phyloP scores from a whole-genome alignment of 1,140 invertebrate species.

The Chironomus striatipennis region DNA sequence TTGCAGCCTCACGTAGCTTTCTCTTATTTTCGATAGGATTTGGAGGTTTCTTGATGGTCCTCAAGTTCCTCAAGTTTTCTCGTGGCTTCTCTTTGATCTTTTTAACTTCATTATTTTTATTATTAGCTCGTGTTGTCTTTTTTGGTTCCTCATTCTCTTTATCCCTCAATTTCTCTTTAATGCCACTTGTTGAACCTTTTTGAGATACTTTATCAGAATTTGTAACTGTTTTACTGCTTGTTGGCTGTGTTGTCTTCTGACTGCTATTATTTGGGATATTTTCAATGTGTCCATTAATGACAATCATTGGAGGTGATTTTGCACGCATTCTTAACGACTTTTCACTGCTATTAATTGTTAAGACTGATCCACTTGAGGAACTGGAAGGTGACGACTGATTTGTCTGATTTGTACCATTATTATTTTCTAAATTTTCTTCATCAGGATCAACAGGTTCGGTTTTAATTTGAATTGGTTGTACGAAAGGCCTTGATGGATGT shows the following conservation, averaged over 20 bases:
- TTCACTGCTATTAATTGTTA: not conserved
- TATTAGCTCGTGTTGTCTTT: not conserved
- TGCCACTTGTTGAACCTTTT: no score
- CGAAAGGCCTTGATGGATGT: not conserved
- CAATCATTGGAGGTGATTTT: constrained; percentile 5
- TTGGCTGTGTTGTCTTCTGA: not conserved
- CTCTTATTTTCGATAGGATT: not conserved
- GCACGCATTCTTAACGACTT: not conserved
- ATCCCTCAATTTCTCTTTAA: no score
- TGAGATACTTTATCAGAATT: no score
- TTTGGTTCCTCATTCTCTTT: no score
- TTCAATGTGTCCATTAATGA: not conserved
- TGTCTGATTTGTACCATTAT: not conserved
- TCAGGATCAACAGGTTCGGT: constrained; percentile 1
- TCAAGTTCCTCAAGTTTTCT: not conserved
- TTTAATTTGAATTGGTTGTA: constrained; percentile 11
- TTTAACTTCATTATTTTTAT: not conserved
- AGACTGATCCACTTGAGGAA: not conserved
- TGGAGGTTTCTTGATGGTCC: not conserved
- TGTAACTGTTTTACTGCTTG: not conserved
- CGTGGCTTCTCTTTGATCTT: not conserved
- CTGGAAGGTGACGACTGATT: not conserved
- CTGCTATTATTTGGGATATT: not conserved
- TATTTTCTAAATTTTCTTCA: not conserved
- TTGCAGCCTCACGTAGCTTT: not conserved